A percentile compares a stretch with the other conserved stretches of the same genome.
Evolutionary conservation across 2,113 vertebrate genomes (phyloP).

Genomic region (Brachyhypopomus occidentalis): DNA sequence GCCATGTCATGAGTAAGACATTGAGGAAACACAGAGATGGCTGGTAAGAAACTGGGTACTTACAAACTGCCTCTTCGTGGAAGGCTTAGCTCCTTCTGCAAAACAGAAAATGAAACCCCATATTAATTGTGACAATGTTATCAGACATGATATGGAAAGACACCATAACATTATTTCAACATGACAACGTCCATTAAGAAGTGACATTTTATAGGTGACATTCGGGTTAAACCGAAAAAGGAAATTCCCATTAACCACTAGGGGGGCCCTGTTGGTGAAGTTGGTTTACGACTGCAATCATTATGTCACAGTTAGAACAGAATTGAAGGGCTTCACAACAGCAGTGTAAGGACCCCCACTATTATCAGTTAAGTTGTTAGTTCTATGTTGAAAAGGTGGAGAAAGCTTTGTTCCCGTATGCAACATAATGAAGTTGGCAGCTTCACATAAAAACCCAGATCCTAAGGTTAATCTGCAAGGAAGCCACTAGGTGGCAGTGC

Average conservation of each 20-base stretch:
- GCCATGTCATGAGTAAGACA: not conserved
- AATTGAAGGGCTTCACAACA: not conserved
- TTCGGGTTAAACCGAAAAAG: too few species aligned
- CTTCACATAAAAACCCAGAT: not conserved
- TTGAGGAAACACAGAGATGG: not conserved
- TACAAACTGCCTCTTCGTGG: conserved; percentile 98
- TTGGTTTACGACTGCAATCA: not conserved
- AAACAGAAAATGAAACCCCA: conserved; percentile 52
- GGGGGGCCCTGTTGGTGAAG: not conserved
- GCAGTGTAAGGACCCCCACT: too few species aligned
- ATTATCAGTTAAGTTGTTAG: too few species aligned
- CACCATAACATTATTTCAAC: not conserved
- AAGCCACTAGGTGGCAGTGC: conserved; percentile 53
- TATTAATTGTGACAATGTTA: not conserved
- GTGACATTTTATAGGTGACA: not conserved
- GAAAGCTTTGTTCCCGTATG: too few species aligned
- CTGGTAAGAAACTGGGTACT: conserved; percentile 71
- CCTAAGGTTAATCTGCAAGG: not conserved
- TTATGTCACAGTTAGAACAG: not conserved
- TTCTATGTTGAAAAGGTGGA: too few species aligned
- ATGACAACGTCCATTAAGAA: not conserved
- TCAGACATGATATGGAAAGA: not conserved
- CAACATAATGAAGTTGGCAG: not conserved
- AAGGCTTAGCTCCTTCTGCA: conserved; percentile 96
- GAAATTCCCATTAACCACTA: too few species aligned